Base-by-base conservation (phyloP, 2,113 vertebrate genomes). In the Syngnathus scovelli region DNA sequence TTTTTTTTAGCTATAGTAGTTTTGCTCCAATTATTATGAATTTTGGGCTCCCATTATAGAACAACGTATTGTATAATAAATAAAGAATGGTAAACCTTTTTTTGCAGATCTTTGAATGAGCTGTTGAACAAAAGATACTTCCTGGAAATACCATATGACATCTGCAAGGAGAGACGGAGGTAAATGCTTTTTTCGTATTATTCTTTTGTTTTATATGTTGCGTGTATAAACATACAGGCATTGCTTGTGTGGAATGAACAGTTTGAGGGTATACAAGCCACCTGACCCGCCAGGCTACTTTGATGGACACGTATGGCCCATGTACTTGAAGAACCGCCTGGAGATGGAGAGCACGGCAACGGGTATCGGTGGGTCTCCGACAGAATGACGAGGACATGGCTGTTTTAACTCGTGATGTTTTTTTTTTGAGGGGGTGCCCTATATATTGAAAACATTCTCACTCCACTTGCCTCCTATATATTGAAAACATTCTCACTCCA, bases 241-340 rank as follows among this genome's bases (percentile, higher is more conserved):
- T 7, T 66, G 19, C 18, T 66, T 52, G 18, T 27, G 37, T 19
- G 16, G 2, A 59, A 27, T 6, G 27, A 63, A 66, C 83, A 98
- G 96, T 78, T 92, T 72, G 5, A 92, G 96, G 70, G 78, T 93
- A 13, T 98, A 98, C 78, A 73, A 81, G 2, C 95, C 96, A 68
- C 94, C 95, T 64, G 95, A 98, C 74, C 85, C 90, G n/a, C 93
- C 93, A 0, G 95, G 93, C 5, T 96, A 94, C 76, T 98, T 98
- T 64, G 94, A 98, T 33, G 90, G 92, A 82, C 88, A 98, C 0
- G 96, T 98, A 76, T 99, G 96, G 96, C 96, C 95, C 64, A 98
- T 96, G 95, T 97, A 96, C 82, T 79, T 95, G 58, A 95, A 92
- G 80, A 92, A 98, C 74, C 93, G 86, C 66, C 77, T 59, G 63